A percentile compares a stretch with the other conserved stretches of the same genome.
Conservation (phyloP, 1,140 invertebrate genomes). For the Cydia strobilella region DNA sequence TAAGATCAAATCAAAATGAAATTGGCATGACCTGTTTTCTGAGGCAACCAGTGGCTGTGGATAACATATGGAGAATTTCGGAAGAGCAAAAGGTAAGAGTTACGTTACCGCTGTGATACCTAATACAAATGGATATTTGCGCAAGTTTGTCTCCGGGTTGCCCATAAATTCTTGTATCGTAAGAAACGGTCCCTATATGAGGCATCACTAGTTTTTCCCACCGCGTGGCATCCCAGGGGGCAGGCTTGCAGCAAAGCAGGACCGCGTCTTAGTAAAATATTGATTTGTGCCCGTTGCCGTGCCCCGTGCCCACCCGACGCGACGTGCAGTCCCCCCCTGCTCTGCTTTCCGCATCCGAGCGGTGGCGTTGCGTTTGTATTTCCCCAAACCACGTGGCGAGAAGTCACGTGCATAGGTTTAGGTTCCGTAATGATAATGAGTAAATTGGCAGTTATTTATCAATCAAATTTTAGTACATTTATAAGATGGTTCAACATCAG, state of each 20-base stretch:
- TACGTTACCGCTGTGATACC: no score
- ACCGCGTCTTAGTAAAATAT: conserved; percentile 62
- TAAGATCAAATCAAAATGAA: not conserved
- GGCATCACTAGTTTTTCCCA: not conserved
- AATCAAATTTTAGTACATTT: no score
- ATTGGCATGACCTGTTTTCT: not conserved
- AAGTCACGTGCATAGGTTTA: not conserved
- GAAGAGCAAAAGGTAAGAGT: no score
- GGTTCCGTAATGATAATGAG: not conserved
- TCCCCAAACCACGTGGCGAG: conserved; percentile 13
- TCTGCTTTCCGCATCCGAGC: conserved; percentile 30
- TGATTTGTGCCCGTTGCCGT: conserved; percentile 62
- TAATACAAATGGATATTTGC: no score
- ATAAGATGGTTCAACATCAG: no score
- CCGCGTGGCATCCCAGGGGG: not conserved
- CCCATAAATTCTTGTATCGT: no score
- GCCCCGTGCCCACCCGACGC: no score
- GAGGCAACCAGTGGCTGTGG: no score
- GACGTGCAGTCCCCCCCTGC: conserved; percentile 39
- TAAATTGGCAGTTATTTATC: no score
- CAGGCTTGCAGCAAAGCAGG: conserved; percentile 42
- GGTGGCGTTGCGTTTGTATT: conserved; percentile 1
- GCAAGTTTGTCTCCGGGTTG: no score
- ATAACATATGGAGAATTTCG: no score
- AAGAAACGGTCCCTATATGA: not conserved